Base-by-base conservation (phyloP, 64 coral and sea anemone species). In the Cladopsammia gracilis region DNA sequence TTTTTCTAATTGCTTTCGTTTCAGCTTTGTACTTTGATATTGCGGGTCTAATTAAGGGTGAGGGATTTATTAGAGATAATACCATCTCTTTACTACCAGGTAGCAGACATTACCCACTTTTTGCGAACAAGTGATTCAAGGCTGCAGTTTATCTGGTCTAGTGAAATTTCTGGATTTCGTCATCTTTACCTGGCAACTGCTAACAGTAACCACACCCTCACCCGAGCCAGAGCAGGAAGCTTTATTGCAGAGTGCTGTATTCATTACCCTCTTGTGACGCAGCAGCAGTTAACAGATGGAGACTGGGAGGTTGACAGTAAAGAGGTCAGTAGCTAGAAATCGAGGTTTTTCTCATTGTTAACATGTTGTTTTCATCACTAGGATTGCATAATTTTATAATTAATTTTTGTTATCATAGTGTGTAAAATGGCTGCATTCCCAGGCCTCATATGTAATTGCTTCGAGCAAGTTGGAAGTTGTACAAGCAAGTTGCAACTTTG, bases 231-330 rank as follows among this genome's bases (percentile, higher is more conserved):
- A 64, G 81, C 83, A 12, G 64, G 79, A 23, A 89, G 85, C 47
- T 88, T 90, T 19, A 78, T 91, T 82, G 89, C 88, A 25, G 89
- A 98, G 71, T 93, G 96, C 44, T 84, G 76, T 67, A 92, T 99
- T 7, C 89, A 93, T 70, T 91, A 99, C 54, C 98, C 95, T 48
- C 88, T 96, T 24, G 94, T 96, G 13, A 96, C 91, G 2, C 94
- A 96, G 88, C 77, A 87, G 46, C 98, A 99, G 64, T 48, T 99
- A 14, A 99, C 98, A 13, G 95, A 91, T 54, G 98, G 98, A 3
- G 91, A 99, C 15, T 99, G 98, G 98, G 92, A 96, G 78, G 98
- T 99, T 23, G 90, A 96, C 57, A 65, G 94, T 52, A 96, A 93
- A 81, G 87, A 96, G 92, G 98, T 96, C 4, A 58, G 78, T 87